Evolutionary conservation across 2,113 vertebrate species (phyloP).

Genomic region (Scomber japonicus): DNA sequence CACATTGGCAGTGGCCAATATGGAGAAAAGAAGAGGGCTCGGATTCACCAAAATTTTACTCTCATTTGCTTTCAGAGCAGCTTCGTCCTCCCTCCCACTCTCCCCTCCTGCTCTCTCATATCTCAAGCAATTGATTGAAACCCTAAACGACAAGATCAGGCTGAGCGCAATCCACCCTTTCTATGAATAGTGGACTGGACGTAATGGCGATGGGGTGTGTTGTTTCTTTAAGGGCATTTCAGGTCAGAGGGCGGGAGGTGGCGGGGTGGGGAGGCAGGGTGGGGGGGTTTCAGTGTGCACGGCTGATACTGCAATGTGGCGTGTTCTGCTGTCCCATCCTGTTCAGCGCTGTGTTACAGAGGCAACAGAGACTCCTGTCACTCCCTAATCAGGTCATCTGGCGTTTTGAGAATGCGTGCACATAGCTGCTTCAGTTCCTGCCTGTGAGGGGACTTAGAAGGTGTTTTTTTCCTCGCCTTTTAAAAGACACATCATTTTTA

Average conservation of each 20-base stretch:
- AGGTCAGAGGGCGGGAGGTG: conserved; percentile 64
- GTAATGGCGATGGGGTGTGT: conserved; percentile 63
- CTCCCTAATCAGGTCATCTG: conserved; percentile 66
- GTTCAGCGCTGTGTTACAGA: conserved; percentile 59
- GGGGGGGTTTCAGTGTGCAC: conserved; percentile 12
- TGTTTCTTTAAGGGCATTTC: conserved; percentile 76
- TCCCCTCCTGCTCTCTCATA: conserved; percentile 53
- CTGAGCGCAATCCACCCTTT: conserved; percentile 57
- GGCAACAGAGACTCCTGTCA: conserved; percentile 51
- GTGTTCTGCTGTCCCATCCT: conserved; percentile 42
- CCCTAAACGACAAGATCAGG: conserved; percentile 67
- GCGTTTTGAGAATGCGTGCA: conserved; percentile 38
- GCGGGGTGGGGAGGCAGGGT: conserved; percentile 3
- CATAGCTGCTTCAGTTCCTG: conserved; percentile 5
- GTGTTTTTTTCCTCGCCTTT: conserved; percentile 14
- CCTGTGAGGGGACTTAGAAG: conserved; percentile 28
- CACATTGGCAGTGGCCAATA: conserved; percentile 24
- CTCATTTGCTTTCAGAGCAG: conserved; percentile 62
- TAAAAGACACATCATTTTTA: conserved; percentile 4
- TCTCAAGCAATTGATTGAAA: conserved; percentile 80
- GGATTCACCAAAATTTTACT: conserved; percentile 42
- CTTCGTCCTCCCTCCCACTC: conserved; percentile 45
- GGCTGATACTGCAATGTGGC: conserved; percentile 51
- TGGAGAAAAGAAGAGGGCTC: conserved; percentile 22
- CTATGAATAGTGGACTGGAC: conserved; percentile 79